Evolutionary conservation across 2,888 invertebrate species (phyloP).

Genomic region (Arctia plantaginis): DNA sequence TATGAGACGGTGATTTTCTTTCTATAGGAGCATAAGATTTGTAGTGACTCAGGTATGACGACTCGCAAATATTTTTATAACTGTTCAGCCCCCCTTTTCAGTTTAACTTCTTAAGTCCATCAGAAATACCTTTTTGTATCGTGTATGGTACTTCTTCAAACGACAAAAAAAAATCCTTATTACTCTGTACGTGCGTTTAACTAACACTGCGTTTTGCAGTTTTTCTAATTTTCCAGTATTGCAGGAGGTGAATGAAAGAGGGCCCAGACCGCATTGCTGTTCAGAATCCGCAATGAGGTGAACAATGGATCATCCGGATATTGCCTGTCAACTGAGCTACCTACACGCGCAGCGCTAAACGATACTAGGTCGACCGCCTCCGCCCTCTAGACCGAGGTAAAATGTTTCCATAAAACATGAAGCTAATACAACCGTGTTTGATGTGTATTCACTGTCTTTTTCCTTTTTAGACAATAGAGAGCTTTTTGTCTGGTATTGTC

Average conservation of each 20-base stretch:
- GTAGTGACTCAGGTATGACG: too few species aligned
- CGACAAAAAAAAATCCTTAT: background rate
- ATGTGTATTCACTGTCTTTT: constrained; percentile 42
- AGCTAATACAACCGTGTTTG: constrained; percentile 49
- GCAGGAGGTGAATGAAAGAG: constrained; percentile 64
- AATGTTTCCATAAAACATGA: constrained; percentile 58
- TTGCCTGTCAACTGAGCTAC: constrained; percentile 80
- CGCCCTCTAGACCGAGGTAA: constrained; percentile 45
- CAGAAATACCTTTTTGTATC: background rate
- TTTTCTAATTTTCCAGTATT: constrained; percentile 60
- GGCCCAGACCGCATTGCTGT: constrained; percentile 64
- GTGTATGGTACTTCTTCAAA: background rate
- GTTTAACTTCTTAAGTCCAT: background rate
- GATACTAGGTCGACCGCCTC: constrained; percentile 58
- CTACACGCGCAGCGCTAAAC: constrained; percentile 61
- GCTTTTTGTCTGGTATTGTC: constrained; percentile 7
- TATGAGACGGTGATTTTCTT: too few species aligned
- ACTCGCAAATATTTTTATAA: too few species aligned
- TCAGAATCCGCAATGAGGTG: constrained; percentile 82
- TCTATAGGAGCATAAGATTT: too few species aligned
- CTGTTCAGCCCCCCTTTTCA: background rate
- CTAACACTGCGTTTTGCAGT: constrained; percentile 63
- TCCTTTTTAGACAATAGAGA: constrained; percentile 36
- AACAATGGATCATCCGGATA: constrained; percentile 85
- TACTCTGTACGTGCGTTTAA: constrained; percentile 37